Conservation (phyloP, 2,113 vertebrate species). For the Pygathrix nemaeus region DNA sequence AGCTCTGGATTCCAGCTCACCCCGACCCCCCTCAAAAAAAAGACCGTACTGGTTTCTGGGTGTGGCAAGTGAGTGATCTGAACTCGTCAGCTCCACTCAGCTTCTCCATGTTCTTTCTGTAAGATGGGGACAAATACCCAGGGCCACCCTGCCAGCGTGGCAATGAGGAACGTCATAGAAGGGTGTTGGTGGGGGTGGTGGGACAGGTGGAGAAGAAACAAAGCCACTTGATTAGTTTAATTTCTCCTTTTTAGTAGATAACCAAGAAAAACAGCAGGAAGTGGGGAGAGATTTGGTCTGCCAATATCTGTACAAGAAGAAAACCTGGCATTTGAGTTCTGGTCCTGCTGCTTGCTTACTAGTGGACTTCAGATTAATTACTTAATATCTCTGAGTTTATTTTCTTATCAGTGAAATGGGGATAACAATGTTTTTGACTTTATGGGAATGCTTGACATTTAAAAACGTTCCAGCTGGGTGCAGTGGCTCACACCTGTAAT, state of each 20-base stretch:
- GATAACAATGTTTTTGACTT: neutral
- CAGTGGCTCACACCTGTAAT: no score
- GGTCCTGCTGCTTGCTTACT: neutral
- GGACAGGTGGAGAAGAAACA: neutral
- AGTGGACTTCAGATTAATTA: neutral
- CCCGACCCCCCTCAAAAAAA: no score
- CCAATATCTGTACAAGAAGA: neutral
- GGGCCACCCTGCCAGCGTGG: neutral
- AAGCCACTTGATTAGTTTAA: neutral
- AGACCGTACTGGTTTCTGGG: neutral
- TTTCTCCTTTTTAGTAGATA: neutral
- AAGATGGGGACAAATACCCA: neutral
- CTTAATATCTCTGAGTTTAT: neutral
- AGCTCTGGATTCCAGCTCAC: neutral
- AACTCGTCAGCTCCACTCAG: neutral
- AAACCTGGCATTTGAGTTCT: neutral
- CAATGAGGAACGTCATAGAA: fast-evolving
- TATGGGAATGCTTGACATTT: neutral
- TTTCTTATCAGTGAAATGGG: neutral
- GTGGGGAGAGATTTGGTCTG: neutral
- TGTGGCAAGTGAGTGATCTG: neutral
- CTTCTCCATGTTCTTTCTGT: neutral
- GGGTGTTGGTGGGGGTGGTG: neutral
- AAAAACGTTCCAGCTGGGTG: no score
- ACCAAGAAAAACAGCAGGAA: neutral